Evolutionary conservation across 2,113 vertebrate genomes (phyloP), one percentile per base, ranked within the genome.

Genomic region (Dipodomys stephensi): DNA sequence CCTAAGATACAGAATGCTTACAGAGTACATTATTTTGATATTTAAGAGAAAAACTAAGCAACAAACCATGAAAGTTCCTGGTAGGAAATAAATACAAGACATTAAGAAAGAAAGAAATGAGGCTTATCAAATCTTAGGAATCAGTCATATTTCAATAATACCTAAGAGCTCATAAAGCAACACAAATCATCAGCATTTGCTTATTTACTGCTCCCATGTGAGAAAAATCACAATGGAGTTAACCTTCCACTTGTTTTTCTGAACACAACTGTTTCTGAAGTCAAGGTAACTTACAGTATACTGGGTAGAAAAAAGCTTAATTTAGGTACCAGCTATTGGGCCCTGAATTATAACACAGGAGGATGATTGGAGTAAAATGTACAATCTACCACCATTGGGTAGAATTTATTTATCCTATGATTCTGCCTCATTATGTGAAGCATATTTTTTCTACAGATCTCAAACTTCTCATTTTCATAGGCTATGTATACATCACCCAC

Each of bases 391-490:
- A 6, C 18, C 27, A n/a, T 0, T 57, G 35, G 22, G 71, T 0
- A 86, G 65, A 92, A 82, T n/a, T 67, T 83, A 27, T 60, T 62
- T 39, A 74, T 65, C 12, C 6, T 8, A 19, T 20, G 30, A 87
- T 35, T 81, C 27, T 76, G 28, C 20, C 46, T n/a, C 85, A 83
- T 25, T 12, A 64, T 1, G 6, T 15, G 35, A 79, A 46, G 22
- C 16, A 3, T 13, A 30, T 84, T 92, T 87, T 53, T 91, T 88
- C 62, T 49, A 46, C 92, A 89, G 67, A 76, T 32, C 35, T 64
- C 57, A 60, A 69, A 89, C 60, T 80, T 78, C 57, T 72, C 35
- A 39, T 65, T 30, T 78, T 85, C 22, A 35, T 0, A 79, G 57
- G 30, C 8, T 18, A 39, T 9, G 11, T 83, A 23, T 22, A 68